Percentiles rank a stretch among this genome's conserved stretches.
These are phyloP conservation scores for Amblyornis subalaris DNA, from an alignment of 2,113 vertebrate genomes.

Conservation along the genomic window DNA sequence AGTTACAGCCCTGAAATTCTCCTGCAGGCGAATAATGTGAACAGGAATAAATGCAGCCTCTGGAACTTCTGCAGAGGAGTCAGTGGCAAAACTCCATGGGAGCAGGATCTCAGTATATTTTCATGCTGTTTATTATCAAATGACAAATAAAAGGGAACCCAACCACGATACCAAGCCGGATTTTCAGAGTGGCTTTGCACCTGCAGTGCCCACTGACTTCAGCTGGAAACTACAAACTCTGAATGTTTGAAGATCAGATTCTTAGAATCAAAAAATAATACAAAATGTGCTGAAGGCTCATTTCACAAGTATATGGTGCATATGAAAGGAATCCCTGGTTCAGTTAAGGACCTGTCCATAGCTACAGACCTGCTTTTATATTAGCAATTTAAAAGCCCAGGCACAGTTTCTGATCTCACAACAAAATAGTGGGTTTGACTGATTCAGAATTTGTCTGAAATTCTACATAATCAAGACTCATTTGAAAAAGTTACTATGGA, in stretches of 20 bases:
- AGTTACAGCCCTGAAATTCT: neutral
- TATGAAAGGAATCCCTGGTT: neutral
- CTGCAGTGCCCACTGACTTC: constrained; percentile 25
- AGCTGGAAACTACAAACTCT: neutral
- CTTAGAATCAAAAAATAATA: neutral
- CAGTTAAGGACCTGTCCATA: neutral
- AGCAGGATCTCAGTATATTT: neutral
- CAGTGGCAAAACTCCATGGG: neutral
- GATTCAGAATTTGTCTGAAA: neutral
- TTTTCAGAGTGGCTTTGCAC: constrained; percentile 31
- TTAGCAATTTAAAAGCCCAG: neutral
- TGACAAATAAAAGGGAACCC: neutral
- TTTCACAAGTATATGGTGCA: neutral
- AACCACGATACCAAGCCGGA: neutral
- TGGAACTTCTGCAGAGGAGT: neutral
- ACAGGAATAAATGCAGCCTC: neutral
- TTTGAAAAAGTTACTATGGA: neutral
- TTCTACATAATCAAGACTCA: neutral
- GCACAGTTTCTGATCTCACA: neutral
- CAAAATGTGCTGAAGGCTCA: neutral
- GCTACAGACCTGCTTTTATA: neutral
- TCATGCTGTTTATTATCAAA: neutral
- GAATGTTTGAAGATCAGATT: neutral
- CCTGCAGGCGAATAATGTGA: neutral
- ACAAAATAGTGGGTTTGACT: neutral